Base-by-base conservation (phyloP, 2,113 vertebrate genomes). In the Festucalex cinctus region DNA sequence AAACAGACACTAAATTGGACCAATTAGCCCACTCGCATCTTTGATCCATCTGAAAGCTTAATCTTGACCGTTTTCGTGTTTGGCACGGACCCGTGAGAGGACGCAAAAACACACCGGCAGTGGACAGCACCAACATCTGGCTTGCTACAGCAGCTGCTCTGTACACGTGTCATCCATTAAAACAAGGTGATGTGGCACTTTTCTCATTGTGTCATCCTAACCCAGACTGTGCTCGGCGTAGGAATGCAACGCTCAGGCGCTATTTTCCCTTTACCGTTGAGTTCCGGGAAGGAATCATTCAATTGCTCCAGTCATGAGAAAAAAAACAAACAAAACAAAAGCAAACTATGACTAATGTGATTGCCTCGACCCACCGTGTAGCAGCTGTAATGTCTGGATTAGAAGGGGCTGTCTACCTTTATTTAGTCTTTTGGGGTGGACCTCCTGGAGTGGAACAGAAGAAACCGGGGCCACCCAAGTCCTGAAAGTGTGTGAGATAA, bases 391-490 rank as follows among this genome's bases (percentile, higher is more conserved):
- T 86, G 89, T 90, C 88, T 88, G 84, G 72, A 79, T 84, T 79
- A 63, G 68, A 75, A 56, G 60, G 66, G 6, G 10, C 62, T 69
- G 83, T 86, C 83, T 88, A 87, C 82, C 74, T 83, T 72, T 78
- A 56, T 58, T 58, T 35, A 58, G 68, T 77, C 80, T 73, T 65
- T 75, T 68, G 77, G 75, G 39, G 61, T 68, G 65, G 85, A 89
- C 86, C 88, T 86, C 88, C 86, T 83, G 75, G 79, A 64, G 36
- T 12, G n/a, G 58, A 22, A 69, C 19, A 68, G 68, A 77, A 77
- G 83, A 80, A 87, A 81, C 66, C 24, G 26, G 70, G 86, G 83
- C 90, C 90, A 92, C 89, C 89, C 91, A 91, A 78, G 82, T 79
- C 85, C 76, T 78, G 49, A 36, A 59, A 73, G 65, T 84, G 69